Evolutionary conservation across 1,140 invertebrate genomes (phyloP).

Genomic region (Bombus difficillimus): DNA sequence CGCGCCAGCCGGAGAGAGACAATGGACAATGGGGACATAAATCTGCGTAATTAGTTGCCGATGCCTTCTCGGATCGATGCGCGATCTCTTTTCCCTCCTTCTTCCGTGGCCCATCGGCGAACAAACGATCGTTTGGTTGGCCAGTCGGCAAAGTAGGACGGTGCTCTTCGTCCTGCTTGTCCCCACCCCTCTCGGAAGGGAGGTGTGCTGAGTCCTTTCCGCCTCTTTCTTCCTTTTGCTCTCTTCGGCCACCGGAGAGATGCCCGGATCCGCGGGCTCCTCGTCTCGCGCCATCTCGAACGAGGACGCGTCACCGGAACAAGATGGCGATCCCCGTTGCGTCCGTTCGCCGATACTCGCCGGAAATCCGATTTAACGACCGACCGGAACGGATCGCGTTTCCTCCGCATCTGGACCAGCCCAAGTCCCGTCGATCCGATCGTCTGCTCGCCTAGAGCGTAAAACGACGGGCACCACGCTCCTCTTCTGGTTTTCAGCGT

Average conservation of each 20-base stretch:
- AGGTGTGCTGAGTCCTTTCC: slow-evolving; percentile 55
- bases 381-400: too few species aligned
- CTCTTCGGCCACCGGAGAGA: too few species aligned
- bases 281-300: slow-evolving; percentile 27
- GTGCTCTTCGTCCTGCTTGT: slow-evolving; percentile 67
- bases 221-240: slow-evolving; percentile 56
- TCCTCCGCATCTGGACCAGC: too few species aligned
- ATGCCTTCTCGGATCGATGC: slow-evolving; percentile 82
- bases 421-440: too few species aligned
- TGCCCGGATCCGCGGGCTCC: neutral
- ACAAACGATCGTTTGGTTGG: slow-evolving; percentile 82
- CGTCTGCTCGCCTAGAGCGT: fast-evolving
- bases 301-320: slow-evolving; percentile 70
- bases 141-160: slow-evolving; percentile 79
- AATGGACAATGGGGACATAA: slow-evolving; percentile 87
- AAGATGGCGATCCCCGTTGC: slow-evolving; percentile 73
- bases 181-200: slow-evolving; percentile 71
- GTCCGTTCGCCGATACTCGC: neutral
- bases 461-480: too few species aligned
- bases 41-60: slow-evolving; percentile 87
- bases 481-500: too few species aligned
- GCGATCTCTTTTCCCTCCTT: slow-evolving; percentile 80
- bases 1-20: slow-evolving; percentile 74
- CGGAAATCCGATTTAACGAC: neutral
- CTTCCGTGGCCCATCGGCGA: slow-evolving; percentile 67